Evolutionary conservation across 1,140 invertebrate species (phyloP).

Genomic region (Halesus radiatus): DNA sequence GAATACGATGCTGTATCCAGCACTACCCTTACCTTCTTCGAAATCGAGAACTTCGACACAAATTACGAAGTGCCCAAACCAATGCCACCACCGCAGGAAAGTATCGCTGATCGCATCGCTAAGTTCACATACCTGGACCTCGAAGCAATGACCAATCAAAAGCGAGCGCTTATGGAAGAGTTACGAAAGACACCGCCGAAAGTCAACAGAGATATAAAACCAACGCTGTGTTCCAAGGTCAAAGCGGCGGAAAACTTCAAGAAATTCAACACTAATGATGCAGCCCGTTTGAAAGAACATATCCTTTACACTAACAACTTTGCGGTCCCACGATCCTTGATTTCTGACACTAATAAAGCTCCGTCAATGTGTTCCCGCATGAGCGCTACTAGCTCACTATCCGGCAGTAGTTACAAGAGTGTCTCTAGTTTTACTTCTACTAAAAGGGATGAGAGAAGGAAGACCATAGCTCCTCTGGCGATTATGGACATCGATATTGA

Average conservation of each 20-base stretch:
- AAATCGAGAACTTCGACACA: slow-evolving; percentile 64
- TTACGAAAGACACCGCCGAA: slow-evolving; percentile 64
- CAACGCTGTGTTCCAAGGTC: slow-evolving; percentile 33
- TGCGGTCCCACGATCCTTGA: too few relatives aligned
- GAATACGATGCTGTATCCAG: slow-evolving; percentile 68
- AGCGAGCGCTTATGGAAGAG: slow-evolving; percentile 60
- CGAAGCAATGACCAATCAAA: slow-evolving; percentile 62
- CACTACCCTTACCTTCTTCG: slow-evolving; percentile 66
- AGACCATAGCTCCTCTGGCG: slow-evolving; percentile 1
- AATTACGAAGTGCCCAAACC: slow-evolving; percentile 56
- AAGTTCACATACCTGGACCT: slow-evolving; percentile 69
- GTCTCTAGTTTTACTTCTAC: not conserved
- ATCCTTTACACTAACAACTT: not conserved
- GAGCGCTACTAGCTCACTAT: slow-evolving; percentile 27
- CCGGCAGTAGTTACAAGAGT: slow-evolving; percentile 34
- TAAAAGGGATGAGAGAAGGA: slow-evolving; percentile 27
- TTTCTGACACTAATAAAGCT: not conserved
- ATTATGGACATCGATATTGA: slow-evolving; percentile 29
- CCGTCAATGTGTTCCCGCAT: slow-evolving; percentile 22
- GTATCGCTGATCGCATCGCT: slow-evolving; percentile 57
- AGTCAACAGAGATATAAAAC: slow-evolving; percentile 36
- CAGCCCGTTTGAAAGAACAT: slow-evolving; percentile 1
- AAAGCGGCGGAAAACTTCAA: slow-evolving; percentile 44
- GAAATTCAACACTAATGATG: slow-evolving; percentile 30
- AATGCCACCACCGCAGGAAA: slow-evolving; percentile 34